These are phyloP conservation scores for Protosalanx chinensis DNA, from an alignment of 2,797 vertebrate genomes.

Conservation along the genomic window DNA sequence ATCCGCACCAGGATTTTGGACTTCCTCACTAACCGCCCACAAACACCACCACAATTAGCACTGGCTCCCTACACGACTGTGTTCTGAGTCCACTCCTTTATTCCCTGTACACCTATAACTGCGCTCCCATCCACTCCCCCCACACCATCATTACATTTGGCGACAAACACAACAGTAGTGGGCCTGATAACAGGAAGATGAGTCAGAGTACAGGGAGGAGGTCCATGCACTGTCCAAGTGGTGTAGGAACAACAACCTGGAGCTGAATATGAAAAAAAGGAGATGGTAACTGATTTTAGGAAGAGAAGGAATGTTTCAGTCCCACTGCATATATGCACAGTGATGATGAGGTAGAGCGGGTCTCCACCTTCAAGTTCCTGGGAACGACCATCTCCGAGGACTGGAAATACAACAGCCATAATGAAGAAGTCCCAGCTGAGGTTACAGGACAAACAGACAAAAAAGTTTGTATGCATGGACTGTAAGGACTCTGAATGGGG, in stretches of 20 bases:
- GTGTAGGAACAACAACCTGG: background rate
- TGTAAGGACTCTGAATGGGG: no score
- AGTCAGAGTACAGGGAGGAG: background rate
- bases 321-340: background rate
- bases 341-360: background rate
- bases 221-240: background rate
- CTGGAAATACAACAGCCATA: no score
- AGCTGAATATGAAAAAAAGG: background rate
- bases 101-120: background rate
- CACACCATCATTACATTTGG: background rate
- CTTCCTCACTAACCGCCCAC: background rate
- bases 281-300: background rate
- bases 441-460: no score
- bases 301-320: background rate
- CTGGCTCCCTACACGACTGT: background rate
- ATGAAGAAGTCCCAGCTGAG: no score
- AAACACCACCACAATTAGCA: background rate
- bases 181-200: background rate
- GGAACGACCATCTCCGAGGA: background rate
- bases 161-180: constrained; percentile 10
- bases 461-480: no score
- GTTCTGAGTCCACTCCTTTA: constrained; percentile 1
- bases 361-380: background rate
- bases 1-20: background rate
- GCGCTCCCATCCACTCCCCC: background rate